A percentile compares a stretch with the other conserved stretches of the same genome.
phyloP scores from a whole-genome alignment of 2,888 invertebrate species.

The Watsonalla cultraria region DNA sequence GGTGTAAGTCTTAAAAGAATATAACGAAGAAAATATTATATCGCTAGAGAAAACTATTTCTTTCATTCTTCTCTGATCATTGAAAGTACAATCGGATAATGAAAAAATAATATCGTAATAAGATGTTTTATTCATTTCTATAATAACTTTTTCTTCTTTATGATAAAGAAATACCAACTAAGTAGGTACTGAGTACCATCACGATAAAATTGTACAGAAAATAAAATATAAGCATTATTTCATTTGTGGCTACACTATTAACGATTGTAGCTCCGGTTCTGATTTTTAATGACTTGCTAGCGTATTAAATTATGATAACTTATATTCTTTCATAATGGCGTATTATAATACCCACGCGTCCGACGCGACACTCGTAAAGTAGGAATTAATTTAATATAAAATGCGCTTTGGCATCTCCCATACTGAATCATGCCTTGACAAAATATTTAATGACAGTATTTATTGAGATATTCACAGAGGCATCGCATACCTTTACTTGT shows the following conservation, averaged over 20 bases:
- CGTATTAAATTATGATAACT: constrained; percentile 48
- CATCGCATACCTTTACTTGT: not conserved
- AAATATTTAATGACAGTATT: constrained; percentile 54
- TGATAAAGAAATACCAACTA: too few species aligned
- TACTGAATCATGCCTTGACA: constrained; percentile 44
- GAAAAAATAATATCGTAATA: too few species aligned
- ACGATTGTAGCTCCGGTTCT: constrained; percentile 45
- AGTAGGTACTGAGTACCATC: too few species aligned
- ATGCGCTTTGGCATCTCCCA: constrained; percentile 33
- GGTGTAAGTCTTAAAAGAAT: too few species aligned
- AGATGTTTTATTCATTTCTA: too few species aligned
- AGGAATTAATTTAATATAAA: constrained; percentile 44
- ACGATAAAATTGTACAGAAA: constrained; percentile 22
- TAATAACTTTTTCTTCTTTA: too few species aligned
- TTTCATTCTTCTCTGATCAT: too few species aligned
- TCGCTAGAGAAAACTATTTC: too few species aligned
- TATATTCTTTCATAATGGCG: constrained; percentile 37
- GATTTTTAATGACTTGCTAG: constrained; percentile 63
- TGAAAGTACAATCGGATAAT: too few species aligned
- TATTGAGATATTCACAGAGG: constrained; percentile 40
- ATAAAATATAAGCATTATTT: constrained; percentile 24
- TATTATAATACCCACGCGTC: constrained; percentile 21
- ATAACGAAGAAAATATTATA: too few species aligned
- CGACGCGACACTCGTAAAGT: constrained; percentile 42
- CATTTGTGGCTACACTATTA: constrained; percentile 37